Evolutionary conservation across 2,888 invertebrate genomes (phyloP).

Genomic region (Eupithecia inturbata): DNA sequence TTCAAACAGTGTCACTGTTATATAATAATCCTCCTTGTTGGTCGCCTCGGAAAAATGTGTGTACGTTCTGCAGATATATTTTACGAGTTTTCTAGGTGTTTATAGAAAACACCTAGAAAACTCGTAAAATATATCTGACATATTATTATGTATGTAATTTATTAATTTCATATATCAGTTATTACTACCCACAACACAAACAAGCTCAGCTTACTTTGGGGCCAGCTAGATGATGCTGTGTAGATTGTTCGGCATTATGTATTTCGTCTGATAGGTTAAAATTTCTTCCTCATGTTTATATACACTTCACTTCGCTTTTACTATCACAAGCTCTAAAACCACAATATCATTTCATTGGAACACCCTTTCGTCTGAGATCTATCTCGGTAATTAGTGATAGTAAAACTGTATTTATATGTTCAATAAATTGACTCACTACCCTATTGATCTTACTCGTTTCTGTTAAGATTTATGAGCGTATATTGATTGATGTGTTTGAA

Average conservation of each 20-base stretch:
- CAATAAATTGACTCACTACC: constrained; percentile 55
- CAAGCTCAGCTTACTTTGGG: too few species aligned
- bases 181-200: too few species aligned
- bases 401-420: constrained; percentile 39
- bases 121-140: too few species aligned
- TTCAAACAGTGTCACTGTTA: not conserved
- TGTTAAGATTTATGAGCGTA: constrained; percentile 48
- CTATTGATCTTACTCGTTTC: constrained; percentile 51
- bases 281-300: not conserved
- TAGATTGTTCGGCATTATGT: too few species aligned
- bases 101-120: too few species aligned
- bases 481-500: constrained; percentile 43
- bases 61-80: too few species aligned
- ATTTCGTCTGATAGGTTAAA: too few species aligned
- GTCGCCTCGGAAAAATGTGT: too few species aligned
- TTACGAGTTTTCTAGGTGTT: too few species aligned
- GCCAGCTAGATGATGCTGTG: too few species aligned
- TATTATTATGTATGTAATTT: too few species aligned
- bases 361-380: constrained; percentile 43
- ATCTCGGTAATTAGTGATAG: constrained; percentile 40
- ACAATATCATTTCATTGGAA: constrained; percentile 37
- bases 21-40: not conserved
- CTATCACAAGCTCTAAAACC: constrained; percentile 34
- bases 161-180: too few species aligned
- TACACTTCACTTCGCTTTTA: constrained; percentile 1